Evolutionary conservation across 2,797 vertebrate species (phyloP).

Genomic region (Chelmon rostratus): DNA sequence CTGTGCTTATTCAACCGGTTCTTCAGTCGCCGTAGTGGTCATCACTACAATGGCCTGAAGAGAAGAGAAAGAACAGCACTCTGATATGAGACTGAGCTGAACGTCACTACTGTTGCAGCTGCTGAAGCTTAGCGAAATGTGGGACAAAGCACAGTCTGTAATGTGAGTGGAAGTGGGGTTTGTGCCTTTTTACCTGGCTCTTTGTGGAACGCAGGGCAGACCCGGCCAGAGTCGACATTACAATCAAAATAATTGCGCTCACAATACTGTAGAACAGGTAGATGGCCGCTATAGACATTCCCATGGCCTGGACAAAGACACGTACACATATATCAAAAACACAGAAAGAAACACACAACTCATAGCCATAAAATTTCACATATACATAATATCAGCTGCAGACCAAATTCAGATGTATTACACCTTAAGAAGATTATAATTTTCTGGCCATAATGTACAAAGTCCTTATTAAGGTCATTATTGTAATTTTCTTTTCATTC

Average conservation of each 20-base stretch:
- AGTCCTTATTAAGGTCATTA: too few species aligned
- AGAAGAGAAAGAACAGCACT: conserved; percentile 32
- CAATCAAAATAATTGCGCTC: conserved; percentile 63
- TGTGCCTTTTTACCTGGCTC: conserved; percentile 62
- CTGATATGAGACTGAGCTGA: neutral
- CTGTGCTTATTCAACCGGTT: conserved; percentile 41
- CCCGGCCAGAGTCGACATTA: conserved; percentile 71
- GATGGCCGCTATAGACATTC: conserved; percentile 2
- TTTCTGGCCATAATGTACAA: neutral
- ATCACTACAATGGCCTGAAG: conserved; percentile 63
- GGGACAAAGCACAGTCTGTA: neutral
- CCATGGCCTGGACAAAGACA: conserved; percentile 55
- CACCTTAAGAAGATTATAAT: neutral
- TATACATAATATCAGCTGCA: neutral
- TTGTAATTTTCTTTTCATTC: too few species aligned
- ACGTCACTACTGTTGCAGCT: neutral
- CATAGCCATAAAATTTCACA: neutral
- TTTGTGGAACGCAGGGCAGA: conserved; percentile 69
- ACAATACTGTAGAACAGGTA: conserved; percentile 57
- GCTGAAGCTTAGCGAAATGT: conserved; percentile 3
- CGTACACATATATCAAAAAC: neutral
- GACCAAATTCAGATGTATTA: neutral
- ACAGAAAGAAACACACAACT: neutral
- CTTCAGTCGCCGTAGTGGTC: conserved; percentile 12
- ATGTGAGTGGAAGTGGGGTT: neutral